Percentiles rank a stretch among this genome's conserved stretches.
These are phyloP conservation scores for Paralichthys olivaceus DNA, from an alignment of 2,113 vertebrate species.

Conservation along the genomic window DNA sequence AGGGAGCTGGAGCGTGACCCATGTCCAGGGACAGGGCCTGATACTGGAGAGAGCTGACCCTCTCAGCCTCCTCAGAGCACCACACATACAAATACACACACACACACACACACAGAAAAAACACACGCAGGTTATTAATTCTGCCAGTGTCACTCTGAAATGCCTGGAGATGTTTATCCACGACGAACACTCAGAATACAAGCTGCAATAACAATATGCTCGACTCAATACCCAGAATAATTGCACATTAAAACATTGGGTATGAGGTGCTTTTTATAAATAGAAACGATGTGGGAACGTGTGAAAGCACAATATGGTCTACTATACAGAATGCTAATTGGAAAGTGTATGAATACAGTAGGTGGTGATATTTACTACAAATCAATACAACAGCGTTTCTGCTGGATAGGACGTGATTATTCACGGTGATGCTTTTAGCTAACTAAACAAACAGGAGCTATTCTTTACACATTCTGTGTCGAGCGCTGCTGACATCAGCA, in stretches of 20 bases:
- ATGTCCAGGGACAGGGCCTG: slow-evolving; percentile 54
- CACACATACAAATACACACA: slow-evolving; percentile 4
- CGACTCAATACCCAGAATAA: slow-evolving; percentile 44
- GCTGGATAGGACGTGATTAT: slow-evolving; percentile 53
- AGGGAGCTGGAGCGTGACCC: slow-evolving; percentile 54
- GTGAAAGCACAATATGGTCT: slow-evolving; percentile 5
- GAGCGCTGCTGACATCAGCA: slow-evolving; percentile 72
- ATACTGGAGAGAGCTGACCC: slow-evolving; percentile 51
- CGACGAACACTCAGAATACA: slow-evolving; percentile 40
- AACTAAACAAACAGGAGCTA: slow-evolving; percentile 64
- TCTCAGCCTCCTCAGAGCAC: slow-evolving; percentile 35
- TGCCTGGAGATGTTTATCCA: slow-evolving; percentile 69
- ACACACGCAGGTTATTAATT: slow-evolving; percentile 39
- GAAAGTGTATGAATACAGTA: slow-evolving; percentile 30
- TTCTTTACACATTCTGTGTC: slow-evolving; percentile 62
- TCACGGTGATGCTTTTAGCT: slow-evolving; percentile 57
- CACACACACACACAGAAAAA: slow-evolving; percentile 1
- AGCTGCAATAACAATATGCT: slow-evolving; percentile 30
- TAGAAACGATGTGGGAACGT: slow-evolving; percentile 12
- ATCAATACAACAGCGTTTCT: slow-evolving; percentile 54
- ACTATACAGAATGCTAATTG: slow-evolving; percentile 7
- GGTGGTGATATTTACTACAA: slow-evolving; percentile 37
- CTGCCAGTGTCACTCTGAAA: slow-evolving; percentile 57
- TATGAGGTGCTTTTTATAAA: slow-evolving; percentile 25
- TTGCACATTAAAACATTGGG: slow-evolving; percentile 47